Percentiles rank a stretch among this genome's conserved stretches.
Evolutionary conservation across 2,888 invertebrate genomes (phyloP).

Genomic region (Dendrolimus houi): DNA sequence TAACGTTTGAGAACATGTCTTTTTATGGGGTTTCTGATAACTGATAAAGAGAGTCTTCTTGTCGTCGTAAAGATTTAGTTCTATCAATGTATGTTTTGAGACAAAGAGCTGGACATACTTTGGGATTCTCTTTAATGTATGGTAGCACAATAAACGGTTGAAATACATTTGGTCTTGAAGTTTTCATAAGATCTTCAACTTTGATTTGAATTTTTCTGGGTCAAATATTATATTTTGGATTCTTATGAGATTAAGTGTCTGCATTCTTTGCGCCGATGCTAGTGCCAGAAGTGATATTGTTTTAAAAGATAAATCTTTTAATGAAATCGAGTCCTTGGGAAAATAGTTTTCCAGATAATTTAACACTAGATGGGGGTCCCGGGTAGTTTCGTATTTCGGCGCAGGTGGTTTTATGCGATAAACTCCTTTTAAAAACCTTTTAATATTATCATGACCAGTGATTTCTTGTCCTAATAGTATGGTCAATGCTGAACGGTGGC

Average conservation of each 20-base stretch:
- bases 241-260: conserved; percentile 4
- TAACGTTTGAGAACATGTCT: not conserved
- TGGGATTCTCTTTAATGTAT: not conserved
- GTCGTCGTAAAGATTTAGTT: not conserved
- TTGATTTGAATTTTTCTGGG: conserved; percentile 6
- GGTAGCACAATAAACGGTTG: not conserved
- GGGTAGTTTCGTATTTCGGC: conserved; percentile 13
- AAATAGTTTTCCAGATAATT: not conserved
- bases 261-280: not conserved
- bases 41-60: not conserved
- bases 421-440: conserved; percentile 13
- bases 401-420: conserved; percentile 9
- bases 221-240: conserved; percentile 6
- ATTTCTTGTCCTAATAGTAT: no score
- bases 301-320: not conserved
- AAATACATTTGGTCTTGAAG: conserved; percentile 4
- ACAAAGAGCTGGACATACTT: not conserved
- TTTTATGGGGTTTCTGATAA: not conserved
- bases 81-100: not conserved
- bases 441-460: not conserved
- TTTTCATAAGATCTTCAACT: conserved; percentile 11
- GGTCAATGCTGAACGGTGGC: conserved; percentile 4
- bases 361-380: conserved; percentile 3
- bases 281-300: not conserved
- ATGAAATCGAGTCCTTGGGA: not conserved